Conservation (phyloP, 2,113 vertebrate genomes). For the Engystomops pustulosus region DNA sequence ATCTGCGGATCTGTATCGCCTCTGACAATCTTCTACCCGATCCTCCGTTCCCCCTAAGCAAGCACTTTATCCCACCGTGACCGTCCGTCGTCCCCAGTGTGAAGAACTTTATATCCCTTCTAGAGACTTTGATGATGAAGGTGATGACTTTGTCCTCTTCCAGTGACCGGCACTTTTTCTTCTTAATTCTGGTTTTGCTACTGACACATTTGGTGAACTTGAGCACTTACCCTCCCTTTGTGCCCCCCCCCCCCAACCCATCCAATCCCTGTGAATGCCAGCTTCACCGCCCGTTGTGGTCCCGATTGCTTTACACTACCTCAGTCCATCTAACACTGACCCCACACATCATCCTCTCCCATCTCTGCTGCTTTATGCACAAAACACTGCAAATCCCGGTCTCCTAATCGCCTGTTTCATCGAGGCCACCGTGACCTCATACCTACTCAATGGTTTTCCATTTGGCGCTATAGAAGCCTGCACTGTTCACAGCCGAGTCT, state of each 20-base stretch:
- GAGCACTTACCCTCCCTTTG: slow-evolving; percentile 29
- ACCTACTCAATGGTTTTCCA: not conserved
- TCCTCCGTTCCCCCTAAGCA: not conserved
- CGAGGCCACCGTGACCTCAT: too few relatives aligned
- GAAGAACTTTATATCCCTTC: slow-evolving; percentile 44
- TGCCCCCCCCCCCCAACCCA: not conserved
- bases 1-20: not conserved
- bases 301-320: slow-evolving; percentile 17
- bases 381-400: not conserved
- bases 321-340: not conserved
- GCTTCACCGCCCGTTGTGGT: not conserved
- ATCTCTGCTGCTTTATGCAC: not conserved
- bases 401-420: not conserved
- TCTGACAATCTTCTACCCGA: slow-evolving; percentile 11
- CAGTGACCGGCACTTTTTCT: slow-evolving; percentile 17
- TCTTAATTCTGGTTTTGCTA: not conserved
- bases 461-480: not conserved
- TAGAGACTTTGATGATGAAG: not conserved
- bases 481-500: not conserved
- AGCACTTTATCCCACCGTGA: slow-evolving; percentile 27
- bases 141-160: not conserved
- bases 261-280: not conserved
- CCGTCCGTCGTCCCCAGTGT: not conserved
- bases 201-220: slow-evolving; percentile 31
- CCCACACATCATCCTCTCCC: not conserved